Evolutionary conservation across 2,888 invertebrate genomes (phyloP), one percentile per base, ranked within the genome.

Genomic region (Euclidia mi): DNA sequence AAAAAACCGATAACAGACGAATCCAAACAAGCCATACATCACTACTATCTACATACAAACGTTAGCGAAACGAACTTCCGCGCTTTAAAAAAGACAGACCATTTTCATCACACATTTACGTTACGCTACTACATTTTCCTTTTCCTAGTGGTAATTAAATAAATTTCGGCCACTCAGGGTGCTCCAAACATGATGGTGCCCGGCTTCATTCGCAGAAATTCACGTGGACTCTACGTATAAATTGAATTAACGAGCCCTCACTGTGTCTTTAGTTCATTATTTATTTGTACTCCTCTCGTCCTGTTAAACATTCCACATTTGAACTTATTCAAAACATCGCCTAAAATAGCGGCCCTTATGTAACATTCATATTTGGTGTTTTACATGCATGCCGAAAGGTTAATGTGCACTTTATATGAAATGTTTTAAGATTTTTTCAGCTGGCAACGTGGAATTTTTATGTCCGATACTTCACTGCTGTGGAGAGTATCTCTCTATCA

Each of bases 131-230:
- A 45, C 57, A 61, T 55, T 61, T 56, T 63, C 35, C 41, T 50
- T 40, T 42, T 44, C 20, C 44, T 50, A 59, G 50, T 45, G 56
- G 56, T 74, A 71, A 78, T 77, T 64, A 62, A 70, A 74, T 78
- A 58, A 68, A 68, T 60, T 56, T 52, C 46, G 28, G 48, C 69
- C 71, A 66, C 70, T 72, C 58, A 44, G 49, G 9, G 47, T 41
- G 38, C 56, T 58, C 35, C 51, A 55, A 71, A 66, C 57, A 57
- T 55, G 71, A 65, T 62, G 59, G 59, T 72, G 55, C 55, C 49
- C 29, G 31, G 11, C 37, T 53, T 50, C 42, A 45, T 52, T 58
- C 56, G 17, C 45, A 55, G 47, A 52, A 31, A 47, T 56, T 52
- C 50, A 25, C 20, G 58, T 55, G 53, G 52, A 58, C 37, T 59